A percentile compares a stretch with the other conserved stretches of the same genome.
phyloP scores from a whole-genome alignment of 2,888 invertebrate species.

The Syrista parreyssii region DNA sequence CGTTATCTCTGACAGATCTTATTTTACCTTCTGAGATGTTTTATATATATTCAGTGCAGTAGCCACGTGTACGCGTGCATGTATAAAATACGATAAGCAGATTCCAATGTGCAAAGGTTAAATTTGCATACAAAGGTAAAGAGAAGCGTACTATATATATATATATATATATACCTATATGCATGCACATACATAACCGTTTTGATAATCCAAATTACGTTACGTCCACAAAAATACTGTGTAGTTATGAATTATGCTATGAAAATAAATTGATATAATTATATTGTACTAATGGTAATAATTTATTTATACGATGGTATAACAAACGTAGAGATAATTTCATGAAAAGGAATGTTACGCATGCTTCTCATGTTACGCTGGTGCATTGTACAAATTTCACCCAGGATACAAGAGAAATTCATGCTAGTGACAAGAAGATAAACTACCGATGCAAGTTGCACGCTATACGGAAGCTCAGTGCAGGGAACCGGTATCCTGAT shows the following conservation, averaged over 20 bases:
- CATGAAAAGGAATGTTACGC: background rate
- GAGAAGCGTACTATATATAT: background rate
- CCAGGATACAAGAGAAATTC: background rate
- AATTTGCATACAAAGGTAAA: background rate
- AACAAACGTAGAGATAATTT: background rate
- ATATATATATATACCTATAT: background rate
- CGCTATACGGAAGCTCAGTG: background rate
- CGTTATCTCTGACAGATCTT: background rate
- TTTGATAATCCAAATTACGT: background rate
- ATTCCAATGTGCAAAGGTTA: background rate
- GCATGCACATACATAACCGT: background rate
- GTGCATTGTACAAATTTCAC: background rate
- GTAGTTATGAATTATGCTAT: background rate
- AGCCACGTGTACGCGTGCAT: background rate
- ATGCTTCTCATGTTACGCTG: too few relatives aligned
- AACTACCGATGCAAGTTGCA: background rate
- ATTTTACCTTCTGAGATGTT: background rate
- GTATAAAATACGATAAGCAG: background rate
- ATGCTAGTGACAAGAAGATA: background rate
- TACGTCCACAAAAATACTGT: background rate
- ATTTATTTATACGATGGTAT: background rate
- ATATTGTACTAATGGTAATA: background rate
- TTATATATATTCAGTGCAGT: background rate
- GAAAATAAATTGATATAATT: background rate
- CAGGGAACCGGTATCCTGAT: background rate